Conservation (phyloP, 2,113 vertebrate genomes). For the Raja brachyura region DNA sequence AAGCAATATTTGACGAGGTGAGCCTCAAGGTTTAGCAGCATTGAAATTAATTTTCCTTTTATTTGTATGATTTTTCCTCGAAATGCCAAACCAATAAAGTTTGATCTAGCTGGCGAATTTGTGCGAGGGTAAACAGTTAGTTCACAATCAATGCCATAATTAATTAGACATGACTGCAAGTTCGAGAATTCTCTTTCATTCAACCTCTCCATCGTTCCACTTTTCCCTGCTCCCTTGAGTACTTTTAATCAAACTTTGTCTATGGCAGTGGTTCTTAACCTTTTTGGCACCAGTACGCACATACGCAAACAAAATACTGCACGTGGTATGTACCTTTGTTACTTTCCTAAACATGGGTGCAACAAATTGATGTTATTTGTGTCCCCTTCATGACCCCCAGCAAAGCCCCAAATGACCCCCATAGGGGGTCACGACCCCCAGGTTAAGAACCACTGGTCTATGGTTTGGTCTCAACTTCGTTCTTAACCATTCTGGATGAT, state of each 20-base stretch:
- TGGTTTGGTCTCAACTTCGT: neutral
- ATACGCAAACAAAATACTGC: too few relatives aligned
- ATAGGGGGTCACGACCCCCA: too few relatives aligned
- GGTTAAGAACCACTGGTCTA: too few relatives aligned
- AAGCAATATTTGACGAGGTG: neutral
- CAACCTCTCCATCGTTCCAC: neutral
- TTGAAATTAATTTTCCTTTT: neutral
- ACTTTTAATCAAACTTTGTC: neutral
- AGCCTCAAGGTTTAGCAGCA: neutral
- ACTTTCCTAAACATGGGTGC: too few relatives aligned
- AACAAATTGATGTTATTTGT: too few relatives aligned
- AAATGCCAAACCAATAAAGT: neutral
- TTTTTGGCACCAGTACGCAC: too few relatives aligned
- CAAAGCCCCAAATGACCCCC: too few relatives aligned
- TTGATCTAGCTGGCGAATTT: neutral
- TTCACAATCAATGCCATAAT: neutral
- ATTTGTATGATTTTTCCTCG: neutral
- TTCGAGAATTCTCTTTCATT: neutral
- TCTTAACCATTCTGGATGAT: neutral
- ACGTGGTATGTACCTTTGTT: too few relatives aligned
- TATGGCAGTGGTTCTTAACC: too few relatives aligned
- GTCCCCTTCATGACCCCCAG: too few relatives aligned
- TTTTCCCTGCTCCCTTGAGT: neutral
- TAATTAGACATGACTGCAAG: neutral
- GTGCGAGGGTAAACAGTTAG: neutral